These are phyloP conservation scores for Malurus cyaneus DNA, from an alignment of 2,113 vertebrate genomes.

Conservation along the genomic window DNA sequence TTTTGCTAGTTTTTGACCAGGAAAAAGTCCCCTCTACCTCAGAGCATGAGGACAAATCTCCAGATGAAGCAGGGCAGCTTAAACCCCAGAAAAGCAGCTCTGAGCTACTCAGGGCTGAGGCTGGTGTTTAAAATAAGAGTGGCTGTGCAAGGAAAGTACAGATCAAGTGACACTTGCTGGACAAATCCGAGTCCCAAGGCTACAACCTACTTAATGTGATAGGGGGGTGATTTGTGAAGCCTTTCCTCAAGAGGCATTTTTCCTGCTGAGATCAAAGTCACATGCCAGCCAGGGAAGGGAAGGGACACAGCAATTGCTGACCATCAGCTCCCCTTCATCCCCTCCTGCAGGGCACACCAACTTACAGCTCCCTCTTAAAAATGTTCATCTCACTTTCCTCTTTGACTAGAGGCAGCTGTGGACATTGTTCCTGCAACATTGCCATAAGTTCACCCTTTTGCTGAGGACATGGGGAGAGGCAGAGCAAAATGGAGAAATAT, in stretches of 20 bases:
- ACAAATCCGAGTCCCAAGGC: not conserved
- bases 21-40: not conserved
- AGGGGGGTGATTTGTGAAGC: not conserved
- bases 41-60: not conserved
- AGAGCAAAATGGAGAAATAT: not conserved
- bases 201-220: not conserved
- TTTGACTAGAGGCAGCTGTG: not conserved
- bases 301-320: rapidly evolving
- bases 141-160: not conserved
- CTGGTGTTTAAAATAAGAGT: not conserved
- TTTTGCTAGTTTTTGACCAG: not conserved
- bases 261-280: not conserved
- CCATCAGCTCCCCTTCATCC: not conserved
- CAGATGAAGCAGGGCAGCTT: not conserved
- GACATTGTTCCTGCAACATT: not conserved
- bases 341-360: not conserved
- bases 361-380: not conserved
- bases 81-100: not conserved
- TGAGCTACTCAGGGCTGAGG: not conserved
- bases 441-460: not conserved
- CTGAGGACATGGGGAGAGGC: not conserved
- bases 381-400: rapidly evolving
- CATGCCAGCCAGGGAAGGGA: not conserved
- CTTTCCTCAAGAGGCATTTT: not conserved
- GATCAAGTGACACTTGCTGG: not conserved